Evolutionary conservation across 2,888 invertebrate species (phyloP), one percentile per base, ranked within the genome.

Genomic region (Hemicrepidius hirtus): DNA sequence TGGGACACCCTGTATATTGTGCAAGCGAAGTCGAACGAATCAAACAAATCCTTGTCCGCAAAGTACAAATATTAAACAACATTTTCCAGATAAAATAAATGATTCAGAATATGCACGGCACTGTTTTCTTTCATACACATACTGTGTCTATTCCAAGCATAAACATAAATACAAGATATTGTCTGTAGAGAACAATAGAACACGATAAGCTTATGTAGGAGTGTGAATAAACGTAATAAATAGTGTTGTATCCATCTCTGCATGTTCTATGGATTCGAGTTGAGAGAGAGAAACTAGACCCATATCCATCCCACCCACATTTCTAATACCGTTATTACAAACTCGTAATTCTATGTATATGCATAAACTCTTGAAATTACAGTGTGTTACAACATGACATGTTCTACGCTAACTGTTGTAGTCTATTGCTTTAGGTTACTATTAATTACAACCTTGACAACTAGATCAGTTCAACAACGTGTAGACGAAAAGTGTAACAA

Each of bases 391-490:
- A 57, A 57, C 20, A 3, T 57, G 20, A 57, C 37, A 35, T 37
- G 57, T 20, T 35, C 57, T 57, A 6, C 20, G 37, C 57, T 57
- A 57, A 57, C 57, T 57, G 57, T 57, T 57, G 37, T 57, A 57
- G 37, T 40, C 37, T 57, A 57, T 35, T 18, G 37, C 57, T 57
- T 28, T 53, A 16, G 53, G 53, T 53, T 53, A 28, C 57, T 57
- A 57, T 57, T 57, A 57, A 57, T 57, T 40, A 57, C 37, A 57
- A 57, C 57, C 37, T 57, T 57, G 57, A 57, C 57, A 57, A 37
- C 37, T 57, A 57, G 57, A 57, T 57, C 57, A 37, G 12, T 5
- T 16, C 12, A 12, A 3, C 57, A 16, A 37, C 37, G 28, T 35
- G 57, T 57, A 18, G 13, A 13, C 28, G n/a, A 32, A 44, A 49